Evolutionary conservation across 2,888 invertebrate species (phyloP), one percentile per base, ranked within the genome.

Genomic region (Orthosia incerta): DNA sequence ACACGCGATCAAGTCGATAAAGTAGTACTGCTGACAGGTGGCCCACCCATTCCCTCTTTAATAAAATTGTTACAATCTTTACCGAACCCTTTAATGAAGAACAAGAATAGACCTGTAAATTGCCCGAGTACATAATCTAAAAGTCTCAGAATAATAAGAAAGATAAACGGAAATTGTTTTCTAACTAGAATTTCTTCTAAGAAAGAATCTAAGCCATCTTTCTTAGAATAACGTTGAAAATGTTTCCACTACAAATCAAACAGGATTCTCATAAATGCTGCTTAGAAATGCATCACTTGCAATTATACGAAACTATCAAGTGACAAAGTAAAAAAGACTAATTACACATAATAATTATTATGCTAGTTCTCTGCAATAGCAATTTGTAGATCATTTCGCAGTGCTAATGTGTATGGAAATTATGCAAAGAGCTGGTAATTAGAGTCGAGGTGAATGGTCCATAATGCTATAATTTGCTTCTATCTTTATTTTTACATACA

Each of bases 331-430:
- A 93, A 94, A 92, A 93, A 91, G 85, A 89, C 90, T 93, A 94
- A 95, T 94, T 94, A 93, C 89, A 57, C 64, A 86, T 87, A 90
- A 91, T 94, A 94, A 94, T 94, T 93, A 93, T 90, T 90, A 90
- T 92, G 91, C 90, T 90, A 90, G 90, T 91, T 91, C 91, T 90
- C 88, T 85, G 91, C 91, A 86, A 90, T 89, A 92, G 94, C 93
- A 94, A 95, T 94, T 95, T 94, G 93, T 92, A 93, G 94, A 94
- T 93, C 91, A 93, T 94, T 94, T 92, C 88, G 93, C 93, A 91
- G 91, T 92, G 94, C 93, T 94, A 95, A 95, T 94, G 95, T 93
- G 91, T 92, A 93, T 93, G 93, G 92, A 95, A 94, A 94, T 94
- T 95, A 95, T 93, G 93, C 93, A 93, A 94, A 94, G 91, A 94